These are phyloP conservation scores for Drosophila sucinea DNA, from an alignment of 1,140 invertebrate species.

Conservation along the genomic window DNA sequence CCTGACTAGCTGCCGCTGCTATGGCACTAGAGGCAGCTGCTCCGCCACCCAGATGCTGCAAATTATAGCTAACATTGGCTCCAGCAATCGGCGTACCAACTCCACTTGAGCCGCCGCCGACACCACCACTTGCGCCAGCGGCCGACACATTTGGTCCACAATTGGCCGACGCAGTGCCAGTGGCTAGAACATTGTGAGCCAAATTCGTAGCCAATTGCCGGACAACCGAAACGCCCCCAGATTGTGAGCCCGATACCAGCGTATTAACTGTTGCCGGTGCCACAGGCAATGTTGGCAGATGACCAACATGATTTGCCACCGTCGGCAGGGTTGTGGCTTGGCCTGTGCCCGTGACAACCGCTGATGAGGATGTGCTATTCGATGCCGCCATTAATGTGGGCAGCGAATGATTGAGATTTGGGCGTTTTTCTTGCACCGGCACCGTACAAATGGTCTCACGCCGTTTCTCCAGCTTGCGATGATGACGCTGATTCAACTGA, in stretches of 20 bases:
- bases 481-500: constrained; percentile 47
- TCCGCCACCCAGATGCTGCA: constrained; percentile 85
- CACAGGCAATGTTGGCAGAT: constrained; percentile 10
- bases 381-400: constrained; percentile 48
- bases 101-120: constrained; percentile 27
- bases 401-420: constrained; percentile 68
- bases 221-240: constrained; percentile 38
- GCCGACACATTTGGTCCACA: constrained; percentile 22
- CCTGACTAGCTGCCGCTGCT: constrained; percentile 96
- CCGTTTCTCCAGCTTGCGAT: constrained; percentile 84
- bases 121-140: constrained; percentile 30
- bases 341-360: not conserved
- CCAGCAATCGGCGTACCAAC: constrained; percentile 17
- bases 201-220: constrained; percentile 57
- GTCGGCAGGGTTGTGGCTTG: not conserved
- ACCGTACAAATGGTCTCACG: constrained; percentile 84
- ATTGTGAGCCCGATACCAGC: not conserved
- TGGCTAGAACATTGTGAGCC: not conserved
- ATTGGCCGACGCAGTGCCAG: constrained; percentile 28
- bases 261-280: not conserved
- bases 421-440: constrained; percentile 83
- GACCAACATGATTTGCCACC: constrained; percentile 21
- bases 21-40: constrained; percentile 90
- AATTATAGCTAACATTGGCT: constrained; percentile 77
- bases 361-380: not conserved